Evolutionary conservation across 2,888 invertebrate genomes (phyloP).

Genomic region (Cremastinae sp.): DNA sequence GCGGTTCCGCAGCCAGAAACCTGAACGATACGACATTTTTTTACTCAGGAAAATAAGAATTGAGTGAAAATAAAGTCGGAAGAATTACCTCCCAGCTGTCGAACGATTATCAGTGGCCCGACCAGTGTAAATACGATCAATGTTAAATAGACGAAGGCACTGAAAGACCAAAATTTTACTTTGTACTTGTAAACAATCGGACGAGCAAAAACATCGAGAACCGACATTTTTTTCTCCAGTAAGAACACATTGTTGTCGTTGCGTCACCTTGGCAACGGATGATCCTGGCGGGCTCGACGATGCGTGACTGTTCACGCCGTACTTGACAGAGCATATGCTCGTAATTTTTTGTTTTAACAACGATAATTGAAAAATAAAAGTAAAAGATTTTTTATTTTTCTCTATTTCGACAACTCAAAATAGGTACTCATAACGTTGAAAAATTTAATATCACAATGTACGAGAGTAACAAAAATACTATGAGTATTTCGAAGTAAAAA

Average conservation of each 20-base stretch:
- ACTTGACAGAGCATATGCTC: too few relatives aligned
- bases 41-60: background rate
- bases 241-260: conserved; percentile 21
- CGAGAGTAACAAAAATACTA: background rate
- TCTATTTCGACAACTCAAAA: too few relatives aligned
- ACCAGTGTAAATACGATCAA: conserved; percentile 62
- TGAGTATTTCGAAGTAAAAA: background rate
- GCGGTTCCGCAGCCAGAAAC: conserved; percentile 74
- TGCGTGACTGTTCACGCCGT: conserved; percentile 17
- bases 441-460: too few relatives aligned
- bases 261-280: conserved; percentile 53
- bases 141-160: conserved; percentile 65
- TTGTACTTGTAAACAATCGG: conserved; percentile 70
- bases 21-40: conserved; percentile 56
- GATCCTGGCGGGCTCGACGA: conserved; percentile 31
- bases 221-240: conserved; percentile 64
- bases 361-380: too few relatives aligned
- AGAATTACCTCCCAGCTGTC: conserved; percentile 67
- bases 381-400: too few relatives aligned
- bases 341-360: too few relatives aligned
- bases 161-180: conserved; percentile 67
- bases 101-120: conserved; percentile 70
- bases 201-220: conserved; percentile 71
- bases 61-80: conserved; percentile 17
- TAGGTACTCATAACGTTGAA: too few relatives aligned